Evolutionary conservation across 2,797 vertebrate species (phyloP).

Genomic region (Molothrus aeneus): DNA sequence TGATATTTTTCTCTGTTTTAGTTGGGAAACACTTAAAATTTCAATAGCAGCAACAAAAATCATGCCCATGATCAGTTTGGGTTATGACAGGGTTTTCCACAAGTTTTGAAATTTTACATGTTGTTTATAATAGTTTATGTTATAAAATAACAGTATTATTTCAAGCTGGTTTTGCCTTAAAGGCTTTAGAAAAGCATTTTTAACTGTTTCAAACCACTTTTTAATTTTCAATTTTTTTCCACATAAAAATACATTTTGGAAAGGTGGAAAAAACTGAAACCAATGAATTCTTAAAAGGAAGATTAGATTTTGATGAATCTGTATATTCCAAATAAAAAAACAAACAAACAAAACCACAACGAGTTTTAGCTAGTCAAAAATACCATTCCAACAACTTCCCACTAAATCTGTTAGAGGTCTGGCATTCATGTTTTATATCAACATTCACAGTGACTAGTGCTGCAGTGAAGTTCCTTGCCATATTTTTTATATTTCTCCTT

Average conservation of each 20-base stretch:
- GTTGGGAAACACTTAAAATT: background rate
- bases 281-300: background rate
- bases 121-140: background rate
- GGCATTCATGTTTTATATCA: background rate
- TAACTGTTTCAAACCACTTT: background rate
- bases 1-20: background rate
- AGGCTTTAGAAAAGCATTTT: background rate
- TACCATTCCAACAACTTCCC: background rate
- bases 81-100: background rate
- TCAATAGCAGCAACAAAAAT: background rate
- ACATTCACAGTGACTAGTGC: background rate
- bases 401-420: background rate
- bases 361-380: background rate
- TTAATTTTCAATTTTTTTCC: background rate
- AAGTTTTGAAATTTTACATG: background rate
- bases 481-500: background rate
- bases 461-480: background rate
- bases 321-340: background rate
- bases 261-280: background rate
- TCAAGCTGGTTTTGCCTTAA: background rate
- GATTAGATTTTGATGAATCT: background rate
- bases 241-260: background rate
- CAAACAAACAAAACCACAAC: accelerated
- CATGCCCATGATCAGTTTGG: accelerated
- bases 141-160: background rate